Evolutionary conservation across 2,888 invertebrate species (phyloP), one percentile per base, ranked within the genome.

Genomic region (Junonia oenone): DNA sequence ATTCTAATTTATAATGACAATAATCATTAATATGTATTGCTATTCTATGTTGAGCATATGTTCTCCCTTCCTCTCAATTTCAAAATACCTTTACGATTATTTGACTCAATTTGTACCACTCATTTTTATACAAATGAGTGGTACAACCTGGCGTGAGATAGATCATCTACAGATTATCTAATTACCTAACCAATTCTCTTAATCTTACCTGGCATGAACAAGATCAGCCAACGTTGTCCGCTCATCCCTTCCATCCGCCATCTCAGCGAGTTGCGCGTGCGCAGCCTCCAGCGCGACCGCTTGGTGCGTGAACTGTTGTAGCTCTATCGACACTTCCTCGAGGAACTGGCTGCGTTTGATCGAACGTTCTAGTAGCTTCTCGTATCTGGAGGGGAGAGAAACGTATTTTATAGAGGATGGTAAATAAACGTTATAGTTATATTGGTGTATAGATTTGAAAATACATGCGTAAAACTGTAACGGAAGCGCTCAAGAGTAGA

Each of bases 361-460:
- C 0, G 95, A 94, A 63, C 95, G 94, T 63, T 97, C 96, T 46
- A 95, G 91, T 0, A 98, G 90, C 71, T 96, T 97, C 68, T 97
- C 97, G 81, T 96, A 98, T 76, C 97, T 94, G 62, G n/a, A 15
- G 31, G 1, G 14, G 22, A 15, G 22, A 37, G 5, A 11, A n/a
- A 11, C n/a, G n/a, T n/a, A n/a, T n/a, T n/a, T n/a, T 29, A 27
- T 27, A 27, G 6, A 27, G 8, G 8, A 11, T 29, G 8, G 9
- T 1, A 29, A 29, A 8, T 29, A 6, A 2, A 29, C 9, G 8
- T 29, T 26, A 26, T 26, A 26, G 6, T 26, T 26, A 26, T 26
- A 26, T 26, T 26, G 26, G 27, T 1, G 8, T 27, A 8, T 27
- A 27, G 27, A 27, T 6, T 27, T 27, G 8, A 27, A 27, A 8